Evolutionary conservation across 2,113 vertebrate species (phyloP).

Genomic region (Neodon shergylaensis): DNA sequence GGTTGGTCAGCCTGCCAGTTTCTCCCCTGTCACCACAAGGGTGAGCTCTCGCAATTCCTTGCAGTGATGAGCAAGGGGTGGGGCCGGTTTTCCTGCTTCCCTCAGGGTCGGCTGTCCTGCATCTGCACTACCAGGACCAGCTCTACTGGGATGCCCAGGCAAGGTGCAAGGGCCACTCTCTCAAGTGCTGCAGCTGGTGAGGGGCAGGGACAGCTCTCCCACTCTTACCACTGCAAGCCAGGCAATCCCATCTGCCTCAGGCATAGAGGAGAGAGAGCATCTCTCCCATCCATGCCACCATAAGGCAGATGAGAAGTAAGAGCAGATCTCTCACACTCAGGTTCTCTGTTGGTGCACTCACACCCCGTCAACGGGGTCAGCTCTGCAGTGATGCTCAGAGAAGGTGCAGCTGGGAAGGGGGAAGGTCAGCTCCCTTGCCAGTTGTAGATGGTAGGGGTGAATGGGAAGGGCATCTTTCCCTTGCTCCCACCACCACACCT

Average conservation of each 20-base stretch:
- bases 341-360: too few relatives aligned
- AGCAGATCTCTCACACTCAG: too few relatives aligned
- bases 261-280: not conserved
- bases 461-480: not conserved
- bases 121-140: not conserved
- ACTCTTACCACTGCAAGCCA: too few relatives aligned
- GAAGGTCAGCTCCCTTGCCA: not conserved
- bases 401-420: not conserved
- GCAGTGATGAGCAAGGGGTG: not conserved
- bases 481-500: not conserved
- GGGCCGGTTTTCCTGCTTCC: not conserved
- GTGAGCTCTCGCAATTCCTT: not conserved
- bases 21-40: not conserved
- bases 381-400: too few relatives aligned
- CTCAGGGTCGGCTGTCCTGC: not conserved
- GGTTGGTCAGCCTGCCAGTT: not conserved
- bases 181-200: not conserved
- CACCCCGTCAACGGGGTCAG: too few relatives aligned
- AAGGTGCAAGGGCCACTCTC: not conserved
- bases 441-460: not conserved
- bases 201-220: too few relatives aligned
- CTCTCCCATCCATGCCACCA: rapidly evolving
- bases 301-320: too few relatives aligned
- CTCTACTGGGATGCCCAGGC: not conserved
- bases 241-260: not conserved